These are phyloP conservation scores for Alauda arvensis DNA, from an alignment of 2,797 vertebrate species.

Conservation along the genomic window DNA sequence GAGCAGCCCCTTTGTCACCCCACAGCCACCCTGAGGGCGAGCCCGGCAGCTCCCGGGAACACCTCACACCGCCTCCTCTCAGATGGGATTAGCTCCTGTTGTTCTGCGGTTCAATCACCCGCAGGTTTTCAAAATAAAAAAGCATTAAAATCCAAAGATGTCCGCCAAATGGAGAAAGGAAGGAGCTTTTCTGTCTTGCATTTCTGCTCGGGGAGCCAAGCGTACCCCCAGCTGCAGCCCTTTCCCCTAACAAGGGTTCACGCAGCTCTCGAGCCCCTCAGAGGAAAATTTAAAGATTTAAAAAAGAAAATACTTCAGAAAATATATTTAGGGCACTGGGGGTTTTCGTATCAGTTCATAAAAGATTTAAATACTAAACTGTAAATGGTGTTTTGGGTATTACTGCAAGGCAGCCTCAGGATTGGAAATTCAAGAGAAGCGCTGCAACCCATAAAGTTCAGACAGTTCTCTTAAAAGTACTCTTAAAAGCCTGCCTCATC, in stretches of 20 bases:
- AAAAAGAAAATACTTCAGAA: not conserved
- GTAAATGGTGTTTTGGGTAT: conserved; percentile 29
- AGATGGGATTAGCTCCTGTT: not conserved
- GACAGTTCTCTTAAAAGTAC: not conserved
- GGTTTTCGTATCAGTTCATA: conserved; percentile 7
- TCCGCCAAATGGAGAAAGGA: not conserved
- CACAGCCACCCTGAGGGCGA: accelerated
- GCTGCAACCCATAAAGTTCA: not conserved
- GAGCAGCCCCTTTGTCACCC: accelerated
- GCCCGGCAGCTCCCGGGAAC: not conserved
- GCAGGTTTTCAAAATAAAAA: not conserved
- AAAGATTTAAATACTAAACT: conserved; percentile 33
- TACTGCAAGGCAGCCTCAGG: not conserved
- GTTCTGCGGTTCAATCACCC: not conserved
- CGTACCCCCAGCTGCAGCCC: not conserved
- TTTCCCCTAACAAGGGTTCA: not conserved
- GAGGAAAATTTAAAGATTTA: not conserved
- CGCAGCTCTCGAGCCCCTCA: not conserved
- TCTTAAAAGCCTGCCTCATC: not conserved
- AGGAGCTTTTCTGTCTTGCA: not conserved
- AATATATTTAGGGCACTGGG: conserved; percentile 48
- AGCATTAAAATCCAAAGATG: not conserved
- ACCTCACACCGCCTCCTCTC: accelerated
- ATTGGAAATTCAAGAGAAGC: not conserved
- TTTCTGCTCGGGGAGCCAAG: not conserved